Evolutionary conservation across 2,113 vertebrate species (phyloP).

Genomic region (Nannobrachium achirus): DNA sequence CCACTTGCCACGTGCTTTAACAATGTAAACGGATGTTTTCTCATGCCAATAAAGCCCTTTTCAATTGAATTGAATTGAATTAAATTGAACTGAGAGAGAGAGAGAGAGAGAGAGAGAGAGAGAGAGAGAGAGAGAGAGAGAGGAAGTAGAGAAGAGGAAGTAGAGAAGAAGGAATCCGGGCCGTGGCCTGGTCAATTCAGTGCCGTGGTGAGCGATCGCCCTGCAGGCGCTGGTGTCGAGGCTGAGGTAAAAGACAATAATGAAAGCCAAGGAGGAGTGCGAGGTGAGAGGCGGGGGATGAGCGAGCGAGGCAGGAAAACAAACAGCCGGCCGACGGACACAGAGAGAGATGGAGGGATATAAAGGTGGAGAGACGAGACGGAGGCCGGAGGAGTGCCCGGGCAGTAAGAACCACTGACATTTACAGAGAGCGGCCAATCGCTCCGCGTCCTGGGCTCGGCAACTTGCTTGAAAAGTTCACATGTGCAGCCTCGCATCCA

Average conservation of each 20-base stretch:
- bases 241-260: constrained; percentile 63
- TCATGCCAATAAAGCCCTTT: too few relatives aligned
- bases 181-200: constrained; percentile 32
- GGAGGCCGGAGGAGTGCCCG: constrained; percentile 64
- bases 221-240: constrained; percentile 48
- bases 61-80: too few relatives aligned
- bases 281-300: constrained; percentile 11
- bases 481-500: constrained; percentile 56
- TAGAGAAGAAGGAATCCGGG: background rate
- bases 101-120: background rate
- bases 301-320: constrained; percentile 30
- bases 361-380: background rate
- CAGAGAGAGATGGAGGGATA: constrained; percentile 30
- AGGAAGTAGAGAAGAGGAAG: constrained; percentile 7
- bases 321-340: constrained; percentile 30
- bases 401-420: constrained; percentile 69
- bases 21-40: too few relatives aligned
- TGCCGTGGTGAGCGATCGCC: constrained; percentile 43
- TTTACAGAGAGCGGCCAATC: constrained; percentile 75
- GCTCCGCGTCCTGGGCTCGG: constrained; percentile 42
- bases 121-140: constrained; percentile 26
- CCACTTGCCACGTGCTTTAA: too few relatives aligned
- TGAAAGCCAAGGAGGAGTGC: constrained; percentile 47
- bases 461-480: constrained; percentile 72
- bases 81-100: too few relatives aligned